Evolutionary conservation across 2,888 invertebrate species (phyloP).

Genomic region (Lysandra coridon): DNA sequence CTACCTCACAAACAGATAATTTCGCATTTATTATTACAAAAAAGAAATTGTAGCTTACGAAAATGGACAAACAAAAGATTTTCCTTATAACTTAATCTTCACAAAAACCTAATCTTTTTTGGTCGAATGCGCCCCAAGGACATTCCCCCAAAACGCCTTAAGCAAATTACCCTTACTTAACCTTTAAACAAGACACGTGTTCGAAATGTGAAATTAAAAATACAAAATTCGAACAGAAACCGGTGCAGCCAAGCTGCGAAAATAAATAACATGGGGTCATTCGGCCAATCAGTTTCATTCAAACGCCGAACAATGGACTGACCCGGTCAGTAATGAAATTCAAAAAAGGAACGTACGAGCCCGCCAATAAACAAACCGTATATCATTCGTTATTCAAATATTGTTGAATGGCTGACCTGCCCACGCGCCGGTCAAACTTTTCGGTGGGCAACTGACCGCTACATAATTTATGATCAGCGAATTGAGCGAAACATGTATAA

Average conservation of each 20-base stretch:
- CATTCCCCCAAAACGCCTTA: conserved; percentile 44
- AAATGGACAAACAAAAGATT: background rate
- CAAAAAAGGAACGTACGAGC: conserved; percentile 72
- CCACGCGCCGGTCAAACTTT: conserved; percentile 78
- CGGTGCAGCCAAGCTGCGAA: conserved; percentile 73
- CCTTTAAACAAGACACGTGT: conserved; percentile 66
- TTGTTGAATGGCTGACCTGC: conserved; percentile 77
- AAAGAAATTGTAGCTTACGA: background rate
- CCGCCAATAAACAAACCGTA: conserved; percentile 81
- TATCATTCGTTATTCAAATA: conserved; percentile 79
- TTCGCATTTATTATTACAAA: background rate
- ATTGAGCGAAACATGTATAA: conserved; percentile 49
- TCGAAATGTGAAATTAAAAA: conserved; percentile 74
- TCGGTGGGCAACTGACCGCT: conserved; percentile 69
- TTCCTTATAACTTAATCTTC: conserved; percentile 4
- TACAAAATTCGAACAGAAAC: conserved; percentile 63
- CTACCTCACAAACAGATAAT: background rate
- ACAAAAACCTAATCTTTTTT: conserved; percentile 6
- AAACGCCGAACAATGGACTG: conserved; percentile 59
- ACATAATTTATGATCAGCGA: conserved; percentile 70
- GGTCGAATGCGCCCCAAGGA: background rate
- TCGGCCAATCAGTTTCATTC: conserved; percentile 58
- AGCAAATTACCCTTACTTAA: conserved; percentile 62
- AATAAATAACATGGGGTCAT: conserved; percentile 72
- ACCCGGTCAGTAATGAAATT: conserved; percentile 72